These are phyloP conservation scores for Unio pictorum DNA, from an alignment of 2,888 invertebrate genomes.

Conservation along the genomic window DNA sequence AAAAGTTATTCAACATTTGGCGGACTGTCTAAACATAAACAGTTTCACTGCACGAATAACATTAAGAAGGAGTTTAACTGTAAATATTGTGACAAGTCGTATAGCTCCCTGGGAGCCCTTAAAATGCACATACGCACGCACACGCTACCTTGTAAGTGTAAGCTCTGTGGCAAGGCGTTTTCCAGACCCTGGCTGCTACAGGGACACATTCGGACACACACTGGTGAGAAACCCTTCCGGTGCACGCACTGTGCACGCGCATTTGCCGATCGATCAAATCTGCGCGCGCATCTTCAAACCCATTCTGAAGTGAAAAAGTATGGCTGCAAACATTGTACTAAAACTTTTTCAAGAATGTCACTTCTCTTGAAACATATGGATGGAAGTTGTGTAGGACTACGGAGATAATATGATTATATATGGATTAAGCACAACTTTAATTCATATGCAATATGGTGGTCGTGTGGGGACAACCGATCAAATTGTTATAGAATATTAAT, in stretches of 20 bases:
- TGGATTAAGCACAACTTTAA: too few species aligned
- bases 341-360: conserved; percentile 98
- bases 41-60: conserved; percentile 93
- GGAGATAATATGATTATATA: too few species aligned
- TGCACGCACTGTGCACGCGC: conserved; percentile 96
- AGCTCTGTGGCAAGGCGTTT: conserved; percentile 96
- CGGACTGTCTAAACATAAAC: conserved; percentile 94
- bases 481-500: too few species aligned
- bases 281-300: conserved; percentile 96
- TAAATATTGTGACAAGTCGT: conserved; percentile 96
- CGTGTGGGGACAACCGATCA: too few species aligned
- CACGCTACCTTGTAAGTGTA: conserved; percentile 97
- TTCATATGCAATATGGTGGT: too few species aligned
- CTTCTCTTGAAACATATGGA: conserved; percentile 86
- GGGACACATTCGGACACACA: conserved; percentile 97
- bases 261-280: conserved; percentile 96
- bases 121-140: conserved; percentile 99
- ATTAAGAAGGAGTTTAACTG: conserved; percentile 92
- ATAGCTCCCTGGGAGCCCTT: conserved; percentile 93
- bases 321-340: conserved; percentile 91
- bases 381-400: conserved; percentile 2
- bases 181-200: conserved; percentile 97
- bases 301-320: conserved; percentile 98
- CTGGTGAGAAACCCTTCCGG: conserved; percentile 97
- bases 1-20: conserved; percentile 97